Conservation (phyloP, 2,113 vertebrate genomes). For the Macrotus californicus region DNA sequence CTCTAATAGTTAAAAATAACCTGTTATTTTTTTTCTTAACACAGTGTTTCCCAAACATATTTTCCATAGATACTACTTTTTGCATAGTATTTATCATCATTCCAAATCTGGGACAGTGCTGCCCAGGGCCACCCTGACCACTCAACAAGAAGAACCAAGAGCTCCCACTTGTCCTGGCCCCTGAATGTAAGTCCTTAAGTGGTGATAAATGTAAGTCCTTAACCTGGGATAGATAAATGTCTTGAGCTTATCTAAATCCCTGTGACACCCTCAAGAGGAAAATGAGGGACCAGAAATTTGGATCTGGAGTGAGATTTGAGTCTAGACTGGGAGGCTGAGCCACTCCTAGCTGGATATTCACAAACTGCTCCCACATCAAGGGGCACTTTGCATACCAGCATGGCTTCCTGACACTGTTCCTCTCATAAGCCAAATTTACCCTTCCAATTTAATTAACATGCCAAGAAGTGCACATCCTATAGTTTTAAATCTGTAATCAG, state of each 20-base stretch:
- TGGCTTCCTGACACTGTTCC: background rate
- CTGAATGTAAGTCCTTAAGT: background rate
- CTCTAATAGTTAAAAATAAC: slow-evolving; percentile 9
- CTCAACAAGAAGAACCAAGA: background rate
- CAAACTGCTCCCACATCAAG: background rate
- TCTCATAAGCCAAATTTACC: slow-evolving; percentile 40
- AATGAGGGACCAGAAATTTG: background rate
- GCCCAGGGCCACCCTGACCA: background rate
- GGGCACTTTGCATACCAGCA: background rate
- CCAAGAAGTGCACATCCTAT: no score
- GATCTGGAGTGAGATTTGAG: background rate
- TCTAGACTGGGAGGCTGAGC: background rate
- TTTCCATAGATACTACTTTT: background rate
- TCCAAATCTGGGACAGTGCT: background rate
- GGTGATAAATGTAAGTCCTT: no score
- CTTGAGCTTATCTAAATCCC: background rate
- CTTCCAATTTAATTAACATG: slow-evolving; percentile 55
- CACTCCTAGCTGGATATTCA: background rate
- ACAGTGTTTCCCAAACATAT: background rate
- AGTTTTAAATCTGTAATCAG: no score
- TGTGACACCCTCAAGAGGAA: background rate
- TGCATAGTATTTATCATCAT: background rate
- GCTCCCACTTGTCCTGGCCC: background rate
- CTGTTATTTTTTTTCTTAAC: background rate
- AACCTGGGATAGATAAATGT: no score